Percentiles rank a stretch among this genome's conserved stretches.
Conservation (phyloP, 1,140 invertebrate genomes). For the Listronotus oregonensis region DNA sequence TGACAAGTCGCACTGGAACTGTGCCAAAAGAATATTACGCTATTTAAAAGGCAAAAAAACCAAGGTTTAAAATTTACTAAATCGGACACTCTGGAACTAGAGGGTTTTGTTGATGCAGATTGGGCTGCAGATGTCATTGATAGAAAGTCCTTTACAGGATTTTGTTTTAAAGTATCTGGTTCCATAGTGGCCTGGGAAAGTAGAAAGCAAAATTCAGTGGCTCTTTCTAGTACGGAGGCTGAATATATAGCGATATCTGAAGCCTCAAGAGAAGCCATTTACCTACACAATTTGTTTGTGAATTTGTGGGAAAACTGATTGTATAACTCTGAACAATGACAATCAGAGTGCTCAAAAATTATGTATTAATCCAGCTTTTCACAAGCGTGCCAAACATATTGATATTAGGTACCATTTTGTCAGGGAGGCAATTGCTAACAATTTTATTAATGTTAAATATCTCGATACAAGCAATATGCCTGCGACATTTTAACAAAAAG, state of each 20-base stretch:
- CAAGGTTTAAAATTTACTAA: slow-evolving; percentile 1
- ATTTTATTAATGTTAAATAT: slow-evolving; percentile 39
- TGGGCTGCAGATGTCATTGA: slow-evolving; percentile 36
- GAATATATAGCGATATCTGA: slow-evolving; percentile 39
- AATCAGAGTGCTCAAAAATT: slow-evolving; percentile 24
- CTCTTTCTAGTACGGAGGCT: slow-evolving; percentile 49
- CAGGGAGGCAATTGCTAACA: slow-evolving; percentile 34
- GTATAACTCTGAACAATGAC: slow-evolving; percentile 3
- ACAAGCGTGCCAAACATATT: slow-evolving; percentile 51
- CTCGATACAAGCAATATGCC: slow-evolving; percentile 41
- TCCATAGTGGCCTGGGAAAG: slow-evolving; percentile 42
- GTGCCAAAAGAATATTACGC: slow-evolving; percentile 52
- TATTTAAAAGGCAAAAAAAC: background rate
- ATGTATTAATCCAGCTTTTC: slow-evolving; percentile 45
- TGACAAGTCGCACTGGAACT: slow-evolving; percentile 48
- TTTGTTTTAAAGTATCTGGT: slow-evolving; percentile 41
- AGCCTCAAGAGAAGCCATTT: slow-evolving; percentile 44
- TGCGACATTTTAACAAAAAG: slow-evolving; percentile 50
- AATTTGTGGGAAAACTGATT: background rate
- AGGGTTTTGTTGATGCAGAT: slow-evolving; percentile 56
- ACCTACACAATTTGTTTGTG: slow-evolving; percentile 34
- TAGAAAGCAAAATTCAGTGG: slow-evolving; percentile 41
- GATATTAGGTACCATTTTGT: slow-evolving; percentile 52
- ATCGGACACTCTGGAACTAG: slow-evolving; percentile 47
- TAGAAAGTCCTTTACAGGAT: slow-evolving; percentile 46